Base-by-base conservation (phyloP, 2,797 vertebrate species). In the Astyanax mexicanus region DNA sequence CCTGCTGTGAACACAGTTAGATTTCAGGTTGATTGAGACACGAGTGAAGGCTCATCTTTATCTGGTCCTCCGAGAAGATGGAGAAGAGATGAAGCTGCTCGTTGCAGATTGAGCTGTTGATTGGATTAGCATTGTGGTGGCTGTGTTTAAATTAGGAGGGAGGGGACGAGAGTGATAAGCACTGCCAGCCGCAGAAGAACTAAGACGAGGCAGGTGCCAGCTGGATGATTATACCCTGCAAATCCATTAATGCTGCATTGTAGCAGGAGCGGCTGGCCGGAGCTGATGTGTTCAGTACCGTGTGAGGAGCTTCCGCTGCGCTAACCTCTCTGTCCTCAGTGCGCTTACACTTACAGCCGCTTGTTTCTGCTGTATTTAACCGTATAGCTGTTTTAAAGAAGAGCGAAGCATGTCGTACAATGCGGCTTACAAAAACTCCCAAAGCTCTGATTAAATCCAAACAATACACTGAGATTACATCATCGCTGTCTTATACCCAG, bases 171-270 rank as follows among this genome's bases (percentile, higher is more conserved):
- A 51, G 51, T 52, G 75, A 65, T 0, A 25, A 32, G 44, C 55
- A n/a, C n/a, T n/a, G n/a, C n/a, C n/a, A n/a, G n/a, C n/a, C 52
- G 37, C 25, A 19, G 55, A 21, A 64, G 45, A 54, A 57, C 45
- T 58, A 67, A 58, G 57, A 69, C 29, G 44, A 44, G 70, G 32
- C 75, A 78, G 78, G 62, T 80, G 81, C 75, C 81, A 83, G 67
- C 71, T 83, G 78, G 37, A 23, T 66, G 66, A 83, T 83, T 80
- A 74, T 69, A 60, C 29, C 71, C 10, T 72, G 64, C 81, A 80
- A 58, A 80, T 74, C 38, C 51, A n/a, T 73, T 82, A 72, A 72
- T 74, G 69, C 65, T 57, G 73, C 6, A 17, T 40, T 12, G 72
- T 76, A 75, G 60, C 42, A 44, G 47, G 64, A 77, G 23, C 23